These are phyloP conservation scores for Dufourea novaeangliae DNA, from an alignment of 1,140 invertebrate genomes.

Conservation along the genomic window DNA sequence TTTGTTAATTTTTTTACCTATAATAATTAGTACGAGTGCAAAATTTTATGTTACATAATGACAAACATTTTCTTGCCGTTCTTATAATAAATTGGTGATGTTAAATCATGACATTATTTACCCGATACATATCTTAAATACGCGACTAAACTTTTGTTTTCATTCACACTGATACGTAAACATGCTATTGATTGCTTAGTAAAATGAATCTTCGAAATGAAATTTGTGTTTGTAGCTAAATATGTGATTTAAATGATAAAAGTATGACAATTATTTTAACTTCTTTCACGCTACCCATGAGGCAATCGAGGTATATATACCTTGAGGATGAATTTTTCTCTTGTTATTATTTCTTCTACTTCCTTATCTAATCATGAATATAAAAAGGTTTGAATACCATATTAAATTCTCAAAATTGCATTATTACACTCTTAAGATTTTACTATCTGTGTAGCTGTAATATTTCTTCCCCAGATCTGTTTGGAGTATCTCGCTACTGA, in stretches of 20 bases:
- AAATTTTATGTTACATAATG: slow-evolving; percentile 17
- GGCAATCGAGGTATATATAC: slow-evolving; percentile 37
- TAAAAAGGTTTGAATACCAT: slow-evolving; percentile 14
- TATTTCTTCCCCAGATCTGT: neutral
- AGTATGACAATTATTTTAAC: neutral
- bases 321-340: neutral
- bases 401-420: neutral
- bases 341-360: neutral
- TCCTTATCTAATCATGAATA: neutral
- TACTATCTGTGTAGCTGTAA: neutral
- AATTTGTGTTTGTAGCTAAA: slow-evolving; percentile 3
- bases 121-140: neutral
- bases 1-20: slow-evolving; percentile 22
- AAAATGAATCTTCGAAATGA: slow-evolving; percentile 9
- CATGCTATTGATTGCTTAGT: slow-evolving; percentile 6
- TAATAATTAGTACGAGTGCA: slow-evolving; percentile 23
- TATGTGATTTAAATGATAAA: slow-evolving; percentile 22
- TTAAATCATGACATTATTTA: slow-evolving; percentile 14
- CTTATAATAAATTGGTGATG: slow-evolving; percentile 4
- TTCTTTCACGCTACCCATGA: slow-evolving; percentile 1
- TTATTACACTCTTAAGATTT: neutral
- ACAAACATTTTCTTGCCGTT: neutral
- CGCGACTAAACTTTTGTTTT: neutral
- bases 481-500: neutral
- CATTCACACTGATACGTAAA: neutral